A percentile compares a stretch with the other conserved stretches of the same genome.
Conservation (phyloP, 2,797 vertebrate genomes). For the Staurois parvus region DNA sequence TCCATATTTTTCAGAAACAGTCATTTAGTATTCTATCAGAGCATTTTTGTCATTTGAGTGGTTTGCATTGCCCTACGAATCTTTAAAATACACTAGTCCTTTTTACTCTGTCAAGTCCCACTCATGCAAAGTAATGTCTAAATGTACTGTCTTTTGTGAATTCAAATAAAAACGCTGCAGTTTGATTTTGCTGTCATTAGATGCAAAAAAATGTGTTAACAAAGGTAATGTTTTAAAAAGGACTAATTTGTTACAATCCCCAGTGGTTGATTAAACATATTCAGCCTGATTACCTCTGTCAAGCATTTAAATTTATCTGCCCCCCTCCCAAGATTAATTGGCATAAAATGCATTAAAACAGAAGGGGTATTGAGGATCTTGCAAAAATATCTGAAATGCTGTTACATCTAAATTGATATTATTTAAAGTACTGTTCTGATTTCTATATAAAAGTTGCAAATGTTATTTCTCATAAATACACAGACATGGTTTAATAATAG, state of each 20-base stretch:
- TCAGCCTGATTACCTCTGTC: neutral
- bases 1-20: conserved; percentile 25
- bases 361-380: too few relatives aligned
- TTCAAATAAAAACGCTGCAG: neutral
- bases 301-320: too few relatives aligned
- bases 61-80: conserved; percentile 5
- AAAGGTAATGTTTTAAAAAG: neutral
- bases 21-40: conserved; percentile 35
- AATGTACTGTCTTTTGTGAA: conserved; percentile 11
- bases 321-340: too few relatives aligned
- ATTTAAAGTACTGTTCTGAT: too few relatives aligned
- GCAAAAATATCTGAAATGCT: too few relatives aligned
- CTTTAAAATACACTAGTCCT: conserved; percentile 14
- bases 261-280: conserved; percentile 1
- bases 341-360: too few relatives aligned
- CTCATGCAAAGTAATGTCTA: conserved; percentile 26
- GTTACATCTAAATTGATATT: too few relatives aligned
- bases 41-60: conserved; percentile 18
- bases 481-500: too few relatives aligned
- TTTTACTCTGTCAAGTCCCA: too few relatives aligned
- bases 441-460: too few relatives aligned
- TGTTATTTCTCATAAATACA: too few relatives aligned
- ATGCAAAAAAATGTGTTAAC: conserved; percentile 23
- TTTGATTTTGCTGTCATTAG: neutral
- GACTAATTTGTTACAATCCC: conserved; percentile 1